Percentiles rank a stretch among this genome's conserved stretches.
Evolutionary conservation across 2,797 vertebrate species (phyloP).

Genomic region (Centropyge bicolor): DNA sequence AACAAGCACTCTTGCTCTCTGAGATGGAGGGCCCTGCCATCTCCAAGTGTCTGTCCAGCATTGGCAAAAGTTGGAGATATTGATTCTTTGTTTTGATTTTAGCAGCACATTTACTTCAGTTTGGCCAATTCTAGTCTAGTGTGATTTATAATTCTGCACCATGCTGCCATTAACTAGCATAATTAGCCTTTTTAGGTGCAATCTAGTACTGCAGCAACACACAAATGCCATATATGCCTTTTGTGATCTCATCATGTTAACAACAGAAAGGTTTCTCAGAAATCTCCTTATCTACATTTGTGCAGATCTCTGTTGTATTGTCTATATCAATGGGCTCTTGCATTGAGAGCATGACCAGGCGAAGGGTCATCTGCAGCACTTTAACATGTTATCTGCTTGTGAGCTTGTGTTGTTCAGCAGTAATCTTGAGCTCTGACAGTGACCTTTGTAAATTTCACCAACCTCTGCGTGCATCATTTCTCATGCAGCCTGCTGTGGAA

Average conservation of each 20-base stretch:
- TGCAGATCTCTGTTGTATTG: conserved; percentile 12
- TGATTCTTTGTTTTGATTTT: too few species aligned
- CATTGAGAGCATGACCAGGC: neutral
- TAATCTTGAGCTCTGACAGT: conserved; percentile 22
- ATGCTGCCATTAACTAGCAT: neutral
- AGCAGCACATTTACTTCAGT: neutral
- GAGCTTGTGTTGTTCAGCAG: conserved; percentile 27
- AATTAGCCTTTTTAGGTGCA: neutral
- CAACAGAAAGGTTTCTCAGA: neutral
- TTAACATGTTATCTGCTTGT: conserved; percentile 23
- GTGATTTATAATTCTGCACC: neutral
- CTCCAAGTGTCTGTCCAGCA: conserved; percentile 5
- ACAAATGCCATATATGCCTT: neutral
- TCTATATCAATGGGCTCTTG: neutral
- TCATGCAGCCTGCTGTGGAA: conserved; percentile 8
- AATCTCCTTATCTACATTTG: conserved; percentile 18
- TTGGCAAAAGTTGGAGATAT: neutral
- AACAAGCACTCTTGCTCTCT: neutral
- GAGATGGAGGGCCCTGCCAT: conserved; percentile 1
- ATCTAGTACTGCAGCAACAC: neutral
- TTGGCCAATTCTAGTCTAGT: too few species aligned
- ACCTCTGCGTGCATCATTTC: neutral
- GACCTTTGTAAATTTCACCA: conserved; percentile 46
- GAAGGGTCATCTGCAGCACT: conserved; percentile 24
- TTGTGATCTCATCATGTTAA: neutral